phyloP scores from a whole-genome alignment of 35 echinoderm and acorn worm species.

The Anneissia japonica region DNA sequence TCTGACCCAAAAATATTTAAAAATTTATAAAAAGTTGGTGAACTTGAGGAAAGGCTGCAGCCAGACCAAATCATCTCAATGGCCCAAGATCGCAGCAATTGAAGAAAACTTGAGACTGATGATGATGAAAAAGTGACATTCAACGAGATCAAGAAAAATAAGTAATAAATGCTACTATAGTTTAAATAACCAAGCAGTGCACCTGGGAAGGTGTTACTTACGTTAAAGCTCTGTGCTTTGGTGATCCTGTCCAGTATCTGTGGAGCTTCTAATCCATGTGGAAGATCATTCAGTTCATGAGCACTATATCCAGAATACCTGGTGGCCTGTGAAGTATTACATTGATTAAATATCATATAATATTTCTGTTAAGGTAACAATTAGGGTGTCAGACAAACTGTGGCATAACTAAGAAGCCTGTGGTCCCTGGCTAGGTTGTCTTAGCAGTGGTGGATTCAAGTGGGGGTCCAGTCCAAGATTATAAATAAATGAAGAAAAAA shows the following conservation, averaged over 20 bases:
- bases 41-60: neutral
- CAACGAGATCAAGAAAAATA: neutral
- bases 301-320: conserved; percentile 70
- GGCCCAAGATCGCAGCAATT: neutral
- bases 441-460: no score
- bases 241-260: conserved; percentile 89
- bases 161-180: neutral
- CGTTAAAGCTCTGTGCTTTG: conserved; percentile 85
- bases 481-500: no score
- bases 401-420: no score
- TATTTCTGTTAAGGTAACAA: no score
- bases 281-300: conserved; percentile 76
- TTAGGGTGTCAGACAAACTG: no score
- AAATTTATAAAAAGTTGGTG: neutral
- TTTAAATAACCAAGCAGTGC: neutral
- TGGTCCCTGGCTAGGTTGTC: no score
- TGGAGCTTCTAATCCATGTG: conserved; percentile 83
- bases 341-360: no score
- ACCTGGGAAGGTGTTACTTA: conserved; percentile 34
- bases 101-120: neutral
- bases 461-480: no score
- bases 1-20: neutral
- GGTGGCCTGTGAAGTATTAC: conserved; percentile 44
- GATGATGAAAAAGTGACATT: neutral
- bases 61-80: neutral